These are phyloP conservation scores for Tetragonisca angustula DNA, from an alignment of 2,888 invertebrate species.

Conservation along the genomic window DNA sequence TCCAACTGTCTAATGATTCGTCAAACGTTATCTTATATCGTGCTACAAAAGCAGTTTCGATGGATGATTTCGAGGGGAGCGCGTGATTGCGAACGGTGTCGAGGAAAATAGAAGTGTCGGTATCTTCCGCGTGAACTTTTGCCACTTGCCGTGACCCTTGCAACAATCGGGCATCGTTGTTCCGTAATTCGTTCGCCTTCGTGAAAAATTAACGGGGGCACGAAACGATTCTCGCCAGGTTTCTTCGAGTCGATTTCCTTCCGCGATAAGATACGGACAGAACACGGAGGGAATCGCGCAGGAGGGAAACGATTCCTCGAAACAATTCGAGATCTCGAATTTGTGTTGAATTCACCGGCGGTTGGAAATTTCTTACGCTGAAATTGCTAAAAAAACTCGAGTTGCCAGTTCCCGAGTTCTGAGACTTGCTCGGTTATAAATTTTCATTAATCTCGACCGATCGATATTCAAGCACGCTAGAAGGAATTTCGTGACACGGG, in stretches of 20 bases:
- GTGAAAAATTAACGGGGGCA: conserved; percentile 42
- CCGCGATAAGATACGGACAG: neutral
- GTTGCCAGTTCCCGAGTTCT: neutral
- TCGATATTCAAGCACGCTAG: conserved; percentile 25
- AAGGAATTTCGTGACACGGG: conserved; percentile 8
- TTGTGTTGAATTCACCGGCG: neutral
- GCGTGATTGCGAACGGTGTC: neutral
- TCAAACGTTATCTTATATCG: neutral
- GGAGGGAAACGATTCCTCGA: neutral
- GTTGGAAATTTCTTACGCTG: neutral
- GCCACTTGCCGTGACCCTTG: neutral
- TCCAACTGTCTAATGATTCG: neutral
- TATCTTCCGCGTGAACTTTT: neutral
- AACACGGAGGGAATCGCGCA: neutral
- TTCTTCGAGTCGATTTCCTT: conserved; percentile 5
- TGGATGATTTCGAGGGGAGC: no score
- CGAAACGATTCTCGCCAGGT: neutral
- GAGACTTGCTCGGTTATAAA: no score
- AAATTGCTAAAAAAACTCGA: neutral
- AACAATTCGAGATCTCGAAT: neutral
- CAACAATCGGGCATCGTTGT: conserved; percentile 16
- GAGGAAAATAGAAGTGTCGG: conserved; percentile 36
- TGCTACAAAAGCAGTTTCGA: neutral
- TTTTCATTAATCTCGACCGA: conserved; percentile 12
- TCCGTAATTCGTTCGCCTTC: neutral